Evolutionary conservation across 2,797 vertebrate genomes (phyloP).

Genomic region (Schizopygopsis malacanthus): DNA sequence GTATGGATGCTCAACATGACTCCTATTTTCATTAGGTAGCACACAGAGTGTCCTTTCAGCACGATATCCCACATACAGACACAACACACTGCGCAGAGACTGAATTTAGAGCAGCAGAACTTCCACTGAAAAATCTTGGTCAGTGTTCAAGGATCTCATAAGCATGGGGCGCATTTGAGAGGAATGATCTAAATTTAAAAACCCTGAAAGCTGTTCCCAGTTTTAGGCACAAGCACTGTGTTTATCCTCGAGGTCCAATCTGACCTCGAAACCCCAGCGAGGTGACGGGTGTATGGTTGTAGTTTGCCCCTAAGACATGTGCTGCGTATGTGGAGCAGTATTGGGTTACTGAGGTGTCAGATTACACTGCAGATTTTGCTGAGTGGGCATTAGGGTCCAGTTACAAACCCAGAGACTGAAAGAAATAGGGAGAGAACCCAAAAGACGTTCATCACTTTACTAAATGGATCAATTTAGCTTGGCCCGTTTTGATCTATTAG

Average conservation of each 20-base stretch:
- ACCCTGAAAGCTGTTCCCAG: neutral
- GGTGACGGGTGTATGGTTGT: conserved; percentile 23
- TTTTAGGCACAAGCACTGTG: neutral
- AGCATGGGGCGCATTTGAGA: neutral
- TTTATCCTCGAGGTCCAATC: neutral
- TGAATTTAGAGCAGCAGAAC: neutral
- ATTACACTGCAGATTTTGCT: conserved; percentile 52
- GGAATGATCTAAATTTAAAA: conserved; percentile 3
- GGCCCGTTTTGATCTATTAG: conserved; percentile 3
- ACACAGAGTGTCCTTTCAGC: conserved; percentile 49
- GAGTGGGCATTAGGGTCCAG: conserved; percentile 41
- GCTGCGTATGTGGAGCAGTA: conserved; percentile 22
- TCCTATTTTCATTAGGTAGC: conserved; percentile 42
- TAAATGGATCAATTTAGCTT: neutral
- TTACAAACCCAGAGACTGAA: conserved; percentile 30
- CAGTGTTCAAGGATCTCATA: neutral
- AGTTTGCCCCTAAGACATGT: conserved; percentile 29
- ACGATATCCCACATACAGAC: neutral
- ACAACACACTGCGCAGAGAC: neutral
- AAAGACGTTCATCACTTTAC: neutral
- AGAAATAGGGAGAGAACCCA: neutral
- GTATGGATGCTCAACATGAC: conserved; percentile 45
- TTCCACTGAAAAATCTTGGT: neutral
- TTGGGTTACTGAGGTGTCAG: conserved; percentile 48
- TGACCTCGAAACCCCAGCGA: conserved; percentile 27